Conservation (phyloP, 2,888 invertebrate genomes). For the Melieria picta region DNA sequence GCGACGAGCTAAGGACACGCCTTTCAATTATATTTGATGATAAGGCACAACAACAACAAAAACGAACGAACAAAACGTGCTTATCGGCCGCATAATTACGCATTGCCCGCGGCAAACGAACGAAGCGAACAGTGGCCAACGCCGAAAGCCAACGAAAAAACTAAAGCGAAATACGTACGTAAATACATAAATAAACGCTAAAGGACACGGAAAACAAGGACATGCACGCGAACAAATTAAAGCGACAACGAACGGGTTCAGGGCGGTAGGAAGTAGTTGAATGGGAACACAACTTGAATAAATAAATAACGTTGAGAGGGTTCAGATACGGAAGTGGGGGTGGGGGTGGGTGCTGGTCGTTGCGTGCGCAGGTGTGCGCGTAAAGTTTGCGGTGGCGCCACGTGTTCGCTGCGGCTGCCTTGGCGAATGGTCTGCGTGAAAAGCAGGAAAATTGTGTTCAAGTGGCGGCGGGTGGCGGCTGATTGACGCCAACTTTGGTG, state of each 20-base stretch:
- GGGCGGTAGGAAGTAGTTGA: background rate
- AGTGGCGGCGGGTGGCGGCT: background rate
- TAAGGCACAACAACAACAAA: conserved; percentile 18
- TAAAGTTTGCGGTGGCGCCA: background rate
- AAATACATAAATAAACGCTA: conserved; percentile 11
- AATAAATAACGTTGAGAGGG: background rate
- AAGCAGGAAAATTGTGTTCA: background rate
- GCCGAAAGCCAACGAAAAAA: conserved; percentile 18
- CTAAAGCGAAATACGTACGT: conserved; percentile 37
- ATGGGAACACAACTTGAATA: background rate
- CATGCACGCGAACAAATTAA: conserved; percentile 28
- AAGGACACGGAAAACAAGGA: conserved; percentile 19
- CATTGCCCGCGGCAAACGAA: conserved; percentile 12
- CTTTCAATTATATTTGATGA: conserved; percentile 52
- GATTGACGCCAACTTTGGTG: conserved; percentile 23
- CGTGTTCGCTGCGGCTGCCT: background rate
- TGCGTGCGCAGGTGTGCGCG: background rate
- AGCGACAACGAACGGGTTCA: conserved; percentile 8
- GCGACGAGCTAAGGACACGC: conserved; percentile 46
- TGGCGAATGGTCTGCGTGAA: background rate
- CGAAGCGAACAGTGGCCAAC: conserved; percentile 23
- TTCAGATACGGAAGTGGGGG: background rate
- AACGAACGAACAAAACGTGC: background rate
- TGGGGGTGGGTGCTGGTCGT: background rate
- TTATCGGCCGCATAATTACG: too few relatives aligned